Conservation (phyloP, 53 echinoderm and acorn worm species). For the Holothuria leucospilota region DNA sequence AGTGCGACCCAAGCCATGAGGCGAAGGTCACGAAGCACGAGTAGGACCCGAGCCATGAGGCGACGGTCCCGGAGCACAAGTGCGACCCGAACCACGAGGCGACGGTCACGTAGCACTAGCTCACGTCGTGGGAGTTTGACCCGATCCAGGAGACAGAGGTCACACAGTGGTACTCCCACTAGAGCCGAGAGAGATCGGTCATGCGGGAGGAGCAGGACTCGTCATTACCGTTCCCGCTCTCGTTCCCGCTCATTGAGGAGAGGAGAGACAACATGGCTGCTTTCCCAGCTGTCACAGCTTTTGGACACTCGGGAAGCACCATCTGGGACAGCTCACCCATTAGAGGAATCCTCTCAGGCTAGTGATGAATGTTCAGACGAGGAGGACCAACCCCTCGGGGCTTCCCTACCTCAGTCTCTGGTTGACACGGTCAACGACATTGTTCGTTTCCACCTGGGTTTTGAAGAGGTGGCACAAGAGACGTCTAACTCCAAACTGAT, state of each 20-base stretch:
- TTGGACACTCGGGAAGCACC: not conserved
- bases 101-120: too few species aligned
- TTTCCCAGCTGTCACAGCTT: slow-evolving; percentile 16
- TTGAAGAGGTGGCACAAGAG: too few species aligned
- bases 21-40: not conserved
- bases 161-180: not conserved
- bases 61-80: not conserved
- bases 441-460: not conserved
- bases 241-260: slow-evolving; percentile 7
- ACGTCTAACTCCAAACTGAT: not conserved
- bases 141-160: not conserved
- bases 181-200: not conserved
- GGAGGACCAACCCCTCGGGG: not conserved
- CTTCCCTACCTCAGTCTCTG: not conserved
- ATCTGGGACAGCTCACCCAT: not conserved
- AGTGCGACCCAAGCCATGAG: not conserved
- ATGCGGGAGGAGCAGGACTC: not conserved
- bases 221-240: not conserved
- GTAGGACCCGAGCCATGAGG: not conserved
- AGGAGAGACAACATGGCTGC: slow-evolving; percentile 7
- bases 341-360: not conserved
- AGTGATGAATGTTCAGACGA: not conserved
- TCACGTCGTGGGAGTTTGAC: not conserved
- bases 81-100: not conserved
- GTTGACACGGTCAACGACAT: too few species aligned